Percentiles rank a stretch among this genome's conserved stretches.
These are phyloP conservation scores for Numida meleagris DNA, from an alignment of 2,113 vertebrate genomes.

Conservation along the genomic window DNA sequence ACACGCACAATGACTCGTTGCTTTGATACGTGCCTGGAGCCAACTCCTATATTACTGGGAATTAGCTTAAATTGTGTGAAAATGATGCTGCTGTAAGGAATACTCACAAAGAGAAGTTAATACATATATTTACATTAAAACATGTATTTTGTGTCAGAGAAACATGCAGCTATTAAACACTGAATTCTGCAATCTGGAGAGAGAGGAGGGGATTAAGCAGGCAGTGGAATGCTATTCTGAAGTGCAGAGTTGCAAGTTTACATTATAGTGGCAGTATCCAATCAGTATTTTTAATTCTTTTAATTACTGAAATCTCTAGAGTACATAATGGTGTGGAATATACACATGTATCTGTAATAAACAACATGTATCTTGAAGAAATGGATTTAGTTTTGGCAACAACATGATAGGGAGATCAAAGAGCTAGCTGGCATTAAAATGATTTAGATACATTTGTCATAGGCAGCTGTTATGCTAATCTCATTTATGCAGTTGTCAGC, in stretches of 20 bases:
- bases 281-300: slow-evolving; percentile 72
- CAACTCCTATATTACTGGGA: slow-evolving; percentile 59
- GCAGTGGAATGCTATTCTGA: slow-evolving; percentile 47
- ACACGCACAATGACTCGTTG: slow-evolving; percentile 31
- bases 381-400: slow-evolving; percentile 80
- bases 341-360: slow-evolving; percentile 78
- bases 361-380: slow-evolving; percentile 78
- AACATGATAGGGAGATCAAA: slow-evolving; percentile 86
- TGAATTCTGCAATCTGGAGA: slow-evolving; percentile 13
- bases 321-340: slow-evolving; percentile 58
- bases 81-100: slow-evolving; percentile 67
- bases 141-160: slow-evolving; percentile 69
- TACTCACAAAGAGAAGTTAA: slow-evolving; percentile 45
- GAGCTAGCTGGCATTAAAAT: slow-evolving; percentile 79
- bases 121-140: slow-evolving; percentile 74
- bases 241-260: slow-evolving; percentile 53
- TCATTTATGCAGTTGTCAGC: slow-evolving; percentile 90
- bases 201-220: slow-evolving; percentile 34
- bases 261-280: slow-evolving; percentile 41
- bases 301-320: slow-evolving; percentile 75
- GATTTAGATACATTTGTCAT: slow-evolving; percentile 95
- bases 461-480: slow-evolving; percentile 96
- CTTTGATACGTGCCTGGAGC: slow-evolving; percentile 47
- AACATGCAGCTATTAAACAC: slow-evolving; percentile 10
- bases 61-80: slow-evolving; percentile 73